These are phyloP conservation scores for Onchidella celtica DNA, from an alignment of 2,888 invertebrate species.

Conservation along the genomic window DNA sequence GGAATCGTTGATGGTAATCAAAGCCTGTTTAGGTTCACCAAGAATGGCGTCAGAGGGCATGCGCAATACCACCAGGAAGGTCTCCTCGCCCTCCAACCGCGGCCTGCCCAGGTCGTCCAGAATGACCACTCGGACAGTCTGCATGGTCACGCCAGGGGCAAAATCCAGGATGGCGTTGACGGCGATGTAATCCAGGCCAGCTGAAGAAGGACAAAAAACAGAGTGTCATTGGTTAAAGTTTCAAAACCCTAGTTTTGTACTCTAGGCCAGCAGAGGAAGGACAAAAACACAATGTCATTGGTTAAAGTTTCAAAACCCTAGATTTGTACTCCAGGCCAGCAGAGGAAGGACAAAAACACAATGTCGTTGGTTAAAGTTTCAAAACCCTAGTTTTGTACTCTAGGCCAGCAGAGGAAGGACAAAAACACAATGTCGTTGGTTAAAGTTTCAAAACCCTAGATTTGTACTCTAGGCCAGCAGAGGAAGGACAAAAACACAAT, in stretches of 20 bases:
- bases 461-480: too few species aligned
- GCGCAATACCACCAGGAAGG: constrained; percentile 75
- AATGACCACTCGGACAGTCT: constrained; percentile 74
- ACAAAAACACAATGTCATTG: too few species aligned
- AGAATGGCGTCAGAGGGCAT: constrained; percentile 76
- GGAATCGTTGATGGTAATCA: constrained; percentile 77
- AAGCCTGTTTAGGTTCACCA: constrained; percentile 72
- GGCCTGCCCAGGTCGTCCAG: constrained; percentile 79
- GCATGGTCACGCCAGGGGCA: constrained; percentile 75
- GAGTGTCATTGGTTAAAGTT: background rate
- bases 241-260: background rate
- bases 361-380: too few species aligned
- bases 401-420: too few species aligned
- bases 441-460: too few species aligned
- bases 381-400: too few species aligned
- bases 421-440: too few species aligned
- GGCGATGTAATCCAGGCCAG: constrained; percentile 77
- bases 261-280: too few species aligned
- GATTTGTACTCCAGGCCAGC: too few species aligned
- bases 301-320: too few species aligned
- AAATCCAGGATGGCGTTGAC: constrained; percentile 76
- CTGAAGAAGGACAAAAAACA: constrained; percentile 61
- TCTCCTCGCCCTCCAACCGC: constrained; percentile 77
- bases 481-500: too few species aligned
- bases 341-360: too few species aligned